Base-by-base conservation (phyloP, 2,797 vertebrate species). In the Sylvia borin region DNA sequence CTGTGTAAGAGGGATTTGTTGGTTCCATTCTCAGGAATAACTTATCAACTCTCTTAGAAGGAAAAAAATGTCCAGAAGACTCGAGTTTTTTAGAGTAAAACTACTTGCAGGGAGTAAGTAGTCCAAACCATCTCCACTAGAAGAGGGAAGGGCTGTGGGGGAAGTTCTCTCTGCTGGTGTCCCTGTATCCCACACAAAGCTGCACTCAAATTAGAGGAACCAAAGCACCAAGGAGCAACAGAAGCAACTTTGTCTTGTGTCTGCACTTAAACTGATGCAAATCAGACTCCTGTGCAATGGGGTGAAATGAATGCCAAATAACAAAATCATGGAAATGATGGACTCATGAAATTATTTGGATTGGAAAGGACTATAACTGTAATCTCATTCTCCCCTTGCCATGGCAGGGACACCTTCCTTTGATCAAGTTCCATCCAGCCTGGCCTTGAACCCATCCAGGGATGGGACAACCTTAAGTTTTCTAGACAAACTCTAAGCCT, bases 311-410 rank as follows among this genome's bases (percentile, higher is more conserved):
- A 10, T 40, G 11, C 4, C 71, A 85, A 65, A 67, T 13, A 43
- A 43, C 1, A 58, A 38, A 36, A 43, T 15, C 32, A n/a, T 1
- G n/a, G 32, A 55, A 82, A 50, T 38, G 22, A 36, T 2, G 20
- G 42, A 15, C 11, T 4, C 13, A 31, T 57, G 8, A 43, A 64
- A 58, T 9, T 7, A 8, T 32, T 55, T 62, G 6, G 3, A 5
- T 34, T 47, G 38, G 18, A 76, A 64, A 32, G 25, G 13, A 25
- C 18, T 10, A 3, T 29, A 55, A 55, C 19, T 24, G 38, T 36
- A 2, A 51, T 10, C 4, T 40, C 1, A 1, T 40, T 71, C 38
- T 8, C n/a, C 5, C 5, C 10, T 7, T 57, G 10, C 19, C 12
- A 2, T 26, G 13, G 20, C n/a, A 65, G 16, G 13, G 47, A 27